Conservation (phyloP, 64 coral and sea anemone species). For the Pocillopora damicornis region DNA sequence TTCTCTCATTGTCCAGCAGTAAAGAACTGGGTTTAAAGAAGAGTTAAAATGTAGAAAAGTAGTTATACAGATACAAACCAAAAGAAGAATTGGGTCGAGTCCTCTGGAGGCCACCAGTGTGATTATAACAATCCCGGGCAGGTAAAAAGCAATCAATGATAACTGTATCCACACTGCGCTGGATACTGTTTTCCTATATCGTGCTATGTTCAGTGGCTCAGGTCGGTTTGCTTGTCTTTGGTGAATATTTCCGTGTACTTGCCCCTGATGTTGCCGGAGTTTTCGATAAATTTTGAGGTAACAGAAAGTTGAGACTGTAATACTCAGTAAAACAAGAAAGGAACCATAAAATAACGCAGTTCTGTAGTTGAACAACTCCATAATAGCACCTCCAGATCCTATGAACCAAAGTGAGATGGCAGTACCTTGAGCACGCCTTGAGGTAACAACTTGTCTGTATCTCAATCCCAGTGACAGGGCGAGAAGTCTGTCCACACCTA, state of each 20-base stretch:
- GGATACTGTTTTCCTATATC: slow-evolving; percentile 11
- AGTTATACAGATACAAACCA: neutral
- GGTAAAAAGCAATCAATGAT: neutral
- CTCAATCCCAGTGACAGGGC: neutral
- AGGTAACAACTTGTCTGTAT: slow-evolving; percentile 3
- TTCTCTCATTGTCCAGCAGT: neutral
- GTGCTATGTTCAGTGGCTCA: neutral
- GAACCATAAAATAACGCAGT: neutral
- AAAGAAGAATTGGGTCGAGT: neutral
- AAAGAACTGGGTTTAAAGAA: neutral
- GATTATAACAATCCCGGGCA: neutral
- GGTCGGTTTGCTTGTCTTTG: neutral
- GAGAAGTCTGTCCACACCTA: too few species aligned
- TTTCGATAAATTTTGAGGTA: neutral
- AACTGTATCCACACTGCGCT: neutral
- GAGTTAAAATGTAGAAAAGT: neutral
- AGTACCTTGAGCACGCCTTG: neutral
- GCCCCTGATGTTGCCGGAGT: neutral
- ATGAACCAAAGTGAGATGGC: neutral
- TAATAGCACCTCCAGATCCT: too few species aligned
- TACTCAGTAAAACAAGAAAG: neutral
- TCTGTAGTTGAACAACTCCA: neutral
- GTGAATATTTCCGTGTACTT: neutral
- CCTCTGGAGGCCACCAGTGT: neutral
- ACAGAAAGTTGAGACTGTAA: neutral